phyloP scores from a whole-genome alignment of 2,888 invertebrate genomes.

The Colletes collaris region DNA sequence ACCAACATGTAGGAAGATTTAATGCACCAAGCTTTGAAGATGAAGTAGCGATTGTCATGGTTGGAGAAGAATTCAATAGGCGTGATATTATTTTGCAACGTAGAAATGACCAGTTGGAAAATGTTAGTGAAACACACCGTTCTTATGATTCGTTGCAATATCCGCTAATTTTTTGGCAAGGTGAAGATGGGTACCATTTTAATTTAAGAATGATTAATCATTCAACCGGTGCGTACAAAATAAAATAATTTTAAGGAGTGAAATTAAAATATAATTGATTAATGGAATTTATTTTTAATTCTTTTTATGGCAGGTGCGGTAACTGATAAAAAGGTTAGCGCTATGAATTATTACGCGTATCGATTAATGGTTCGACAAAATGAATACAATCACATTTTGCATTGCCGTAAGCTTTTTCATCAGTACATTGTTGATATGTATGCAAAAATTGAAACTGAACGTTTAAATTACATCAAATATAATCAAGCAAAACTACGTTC shows the following conservation, averaged over 20 bases:
- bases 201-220: no score
- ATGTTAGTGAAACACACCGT: slow-evolving; percentile 70
- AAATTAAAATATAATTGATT: no score
- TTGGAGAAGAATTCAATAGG: slow-evolving; percentile 40
- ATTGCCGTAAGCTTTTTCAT: slow-evolving; percentile 72
- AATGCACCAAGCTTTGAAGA: slow-evolving; percentile 61
- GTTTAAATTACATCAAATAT: slow-evolving; percentile 71
- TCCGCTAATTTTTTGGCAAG: slow-evolving; percentile 71
- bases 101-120: slow-evolving; percentile 28
- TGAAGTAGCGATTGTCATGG: slow-evolving; percentile 69
- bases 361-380: slow-evolving; percentile 72
- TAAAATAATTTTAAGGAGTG: no score
- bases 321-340: not conserved
- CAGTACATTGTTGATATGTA: slow-evolving; percentile 81
- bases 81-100: slow-evolving; percentile 38
- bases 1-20: slow-evolving; percentile 49
- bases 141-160: slow-evolving; percentile 81
- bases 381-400: slow-evolving; percentile 69
- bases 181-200: no score
- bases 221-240: no score
- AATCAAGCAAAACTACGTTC: not conserved
- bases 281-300: no score
- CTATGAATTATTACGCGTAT: slow-evolving; percentile 54
- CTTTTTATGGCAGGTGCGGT: no score
- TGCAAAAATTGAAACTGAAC: slow-evolving; percentile 79